A percentile compares a stretch with the other conserved stretches of the same genome.
Evolutionary conservation across 2,113 vertebrate species (phyloP).

Genomic region (Miniopterus natalensis): DNA sequence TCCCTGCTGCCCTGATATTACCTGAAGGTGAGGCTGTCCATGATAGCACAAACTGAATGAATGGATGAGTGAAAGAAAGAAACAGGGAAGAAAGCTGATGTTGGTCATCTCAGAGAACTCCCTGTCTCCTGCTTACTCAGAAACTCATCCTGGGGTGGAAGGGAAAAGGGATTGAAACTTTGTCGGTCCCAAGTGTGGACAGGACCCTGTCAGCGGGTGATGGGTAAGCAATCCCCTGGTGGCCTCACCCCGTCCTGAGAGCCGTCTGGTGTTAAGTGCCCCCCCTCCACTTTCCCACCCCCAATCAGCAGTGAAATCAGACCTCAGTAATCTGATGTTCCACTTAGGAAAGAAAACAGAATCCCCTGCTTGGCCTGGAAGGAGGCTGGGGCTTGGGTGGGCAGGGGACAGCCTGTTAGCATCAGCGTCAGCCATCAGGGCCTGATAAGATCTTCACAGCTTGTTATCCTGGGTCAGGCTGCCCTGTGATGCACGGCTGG

Average conservation of each 20-base stretch:
- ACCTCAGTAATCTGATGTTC: slow-evolving; percentile 95
- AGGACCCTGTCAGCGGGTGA: neutral
- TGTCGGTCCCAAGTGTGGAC: slow-evolving; percentile 61
- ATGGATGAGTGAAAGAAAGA: neutral
- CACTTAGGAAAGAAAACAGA: slow-evolving; percentile 92
- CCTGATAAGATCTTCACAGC: slow-evolving; percentile 90
- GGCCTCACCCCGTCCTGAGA: slow-evolving; percentile 90
- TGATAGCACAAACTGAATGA: neutral
- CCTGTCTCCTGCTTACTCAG: neutral
- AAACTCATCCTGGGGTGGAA: neutral
- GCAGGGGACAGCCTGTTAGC: slow-evolving; percentile 74
- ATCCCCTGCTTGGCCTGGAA: slow-evolving; percentile 79
- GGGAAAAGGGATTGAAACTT: slow-evolving; percentile 62
- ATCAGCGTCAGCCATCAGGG: slow-evolving; percentile 82
- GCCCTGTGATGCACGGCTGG: slow-evolving; percentile 81
- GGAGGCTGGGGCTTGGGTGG: slow-evolving; percentile 50
- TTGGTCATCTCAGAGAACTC: neutral
- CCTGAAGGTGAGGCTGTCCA: neutral
- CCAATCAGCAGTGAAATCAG: slow-evolving; percentile 94
- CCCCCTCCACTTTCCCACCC: neutral
- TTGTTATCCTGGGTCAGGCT: slow-evolving; percentile 85
- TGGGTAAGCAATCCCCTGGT: neutral
- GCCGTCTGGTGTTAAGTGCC: slow-evolving; percentile 95
- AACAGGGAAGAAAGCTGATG: neutral
- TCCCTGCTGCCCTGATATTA: neutral